Conservation (phyloP, 1,140 invertebrate genomes). For the Panagrolaimus sp. region DNA sequence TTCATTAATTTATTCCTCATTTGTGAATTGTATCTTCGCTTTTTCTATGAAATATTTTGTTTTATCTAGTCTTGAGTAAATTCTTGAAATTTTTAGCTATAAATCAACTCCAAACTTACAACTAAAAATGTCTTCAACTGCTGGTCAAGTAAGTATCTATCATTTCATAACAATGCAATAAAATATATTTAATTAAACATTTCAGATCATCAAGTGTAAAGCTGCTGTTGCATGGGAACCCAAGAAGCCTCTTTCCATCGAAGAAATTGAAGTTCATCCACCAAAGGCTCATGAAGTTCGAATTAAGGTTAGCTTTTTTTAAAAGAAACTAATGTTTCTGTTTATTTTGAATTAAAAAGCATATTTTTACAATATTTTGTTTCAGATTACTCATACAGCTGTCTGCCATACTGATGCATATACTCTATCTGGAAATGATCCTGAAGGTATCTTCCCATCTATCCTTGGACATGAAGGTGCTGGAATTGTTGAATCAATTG, state of each 20-base stretch:
- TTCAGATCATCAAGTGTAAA: constrained; percentile 38
- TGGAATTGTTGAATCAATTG: constrained; percentile 75
- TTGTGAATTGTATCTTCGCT: too few species aligned
- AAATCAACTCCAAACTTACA: too few species aligned
- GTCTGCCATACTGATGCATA: constrained; percentile 98
- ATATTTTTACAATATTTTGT: constrained; percentile 58
- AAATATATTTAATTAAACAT: too few species aligned
- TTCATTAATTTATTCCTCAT: too few species aligned
- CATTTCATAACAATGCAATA: too few species aligned
- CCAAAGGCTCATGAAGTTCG: constrained; percentile 72
- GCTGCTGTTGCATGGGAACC: constrained; percentile 58
- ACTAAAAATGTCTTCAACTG: too few species aligned
- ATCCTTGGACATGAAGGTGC: constrained; percentile 86
- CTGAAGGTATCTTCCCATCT: constrained; percentile 86
- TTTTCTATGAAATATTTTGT: too few species aligned
- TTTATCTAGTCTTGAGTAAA: too few species aligned
- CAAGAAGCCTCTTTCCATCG: constrained; percentile 73
- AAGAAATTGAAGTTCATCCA: constrained; percentile 86
- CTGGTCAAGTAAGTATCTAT: too few species aligned
- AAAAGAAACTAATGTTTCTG: too few species aligned
- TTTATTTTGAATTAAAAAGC: too few species aligned
- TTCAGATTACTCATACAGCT: constrained; percentile 76
- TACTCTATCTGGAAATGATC: constrained; percentile 77
- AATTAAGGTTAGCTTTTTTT: constrained; percentile 61
- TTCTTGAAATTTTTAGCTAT: too few species aligned